A percentile compares a stretch with the other conserved stretches of the same genome.
These are phyloP conservation scores for Aphrocallistes beatrix DNA, from an alignment of 37 sponge, comb jelly and placozoan species.

Conservation along the genomic window DNA sequence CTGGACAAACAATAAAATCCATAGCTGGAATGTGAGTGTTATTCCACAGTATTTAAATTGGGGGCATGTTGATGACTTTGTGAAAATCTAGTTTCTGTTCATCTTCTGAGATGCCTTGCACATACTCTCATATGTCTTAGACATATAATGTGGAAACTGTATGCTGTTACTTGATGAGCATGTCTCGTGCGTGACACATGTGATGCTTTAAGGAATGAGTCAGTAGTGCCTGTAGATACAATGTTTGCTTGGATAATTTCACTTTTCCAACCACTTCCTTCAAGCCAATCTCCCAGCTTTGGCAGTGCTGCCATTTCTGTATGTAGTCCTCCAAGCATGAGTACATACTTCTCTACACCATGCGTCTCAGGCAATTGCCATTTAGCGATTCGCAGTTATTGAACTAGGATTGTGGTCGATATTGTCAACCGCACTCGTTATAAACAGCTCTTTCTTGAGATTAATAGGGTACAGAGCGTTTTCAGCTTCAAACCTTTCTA, in stretches of 20 bases:
- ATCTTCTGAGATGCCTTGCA: not conserved
- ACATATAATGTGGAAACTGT: too few species aligned
- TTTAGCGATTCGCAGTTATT: too few species aligned
- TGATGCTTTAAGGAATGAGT: too few species aligned
- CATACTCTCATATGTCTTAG: not conserved
- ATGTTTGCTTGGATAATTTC: constrained; percentile 15
- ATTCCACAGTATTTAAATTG: not conserved
- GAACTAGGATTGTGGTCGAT: too few species aligned
- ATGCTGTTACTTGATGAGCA: too few species aligned
- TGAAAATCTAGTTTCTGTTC: too few species aligned
- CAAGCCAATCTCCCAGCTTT: constrained; percentile 32
- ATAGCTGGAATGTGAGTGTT: not conserved
- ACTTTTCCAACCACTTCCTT: constrained; percentile 34
- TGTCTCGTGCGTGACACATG: too few species aligned
- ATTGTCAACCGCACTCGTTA: too few species aligned
- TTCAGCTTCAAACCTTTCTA: not conserved
- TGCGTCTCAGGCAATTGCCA: too few species aligned
- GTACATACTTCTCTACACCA: constrained; percentile 29
- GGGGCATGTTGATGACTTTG: not conserved
- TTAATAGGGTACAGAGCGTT: not conserved
- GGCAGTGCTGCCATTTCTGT: constrained; percentile 35
- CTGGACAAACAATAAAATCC: not conserved
- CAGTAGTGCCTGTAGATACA: too few species aligned
- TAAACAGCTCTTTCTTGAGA: not conserved
- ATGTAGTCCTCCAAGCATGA: constrained; percentile 36